Conservation (phyloP, 1,140 invertebrate genomes). For the Heterodera schachtii region DNA sequence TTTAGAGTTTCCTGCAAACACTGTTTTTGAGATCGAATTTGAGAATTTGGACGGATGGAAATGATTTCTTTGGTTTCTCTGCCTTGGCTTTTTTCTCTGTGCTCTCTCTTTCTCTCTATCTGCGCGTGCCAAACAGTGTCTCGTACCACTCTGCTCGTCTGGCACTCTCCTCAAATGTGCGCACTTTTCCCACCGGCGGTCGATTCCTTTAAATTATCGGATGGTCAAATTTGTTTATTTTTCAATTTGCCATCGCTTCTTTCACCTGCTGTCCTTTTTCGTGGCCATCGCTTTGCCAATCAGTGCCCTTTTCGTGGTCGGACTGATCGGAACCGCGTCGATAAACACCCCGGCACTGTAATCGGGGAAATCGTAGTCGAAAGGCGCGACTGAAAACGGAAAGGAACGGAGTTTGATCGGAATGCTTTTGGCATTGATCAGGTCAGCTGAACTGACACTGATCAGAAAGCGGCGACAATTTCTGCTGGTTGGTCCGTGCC, state of each 20-base stretch:
- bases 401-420: neutral
- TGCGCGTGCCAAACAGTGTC: neutral
- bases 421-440: too few relatives aligned
- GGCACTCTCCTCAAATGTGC: neutral
- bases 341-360: constrained; percentile 30
- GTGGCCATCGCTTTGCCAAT: too few relatives aligned
- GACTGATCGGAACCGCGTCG: constrained; percentile 14
- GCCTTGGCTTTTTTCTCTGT: neutral
- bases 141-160: neutral
- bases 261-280: neutral
- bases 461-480: too few relatives aligned
- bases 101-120: neutral
- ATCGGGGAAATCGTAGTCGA: constrained; percentile 13
- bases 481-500: too few relatives aligned
- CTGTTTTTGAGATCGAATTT: too few relatives aligned
- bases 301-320: neutral
- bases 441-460: too few relatives aligned
- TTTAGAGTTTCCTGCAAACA: too few relatives aligned
- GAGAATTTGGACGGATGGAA: too few relatives aligned
- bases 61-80: too few relatives aligned
- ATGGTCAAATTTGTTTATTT: neutral
- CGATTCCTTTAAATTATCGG: neutral
- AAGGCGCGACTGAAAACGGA: neutral
- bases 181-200: neutral
- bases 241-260: too few relatives aligned